These are phyloP conservation scores for Muschampia plurimacula DNA, from an alignment of 2,888 invertebrate genomes.

Conservation along the genomic window DNA sequence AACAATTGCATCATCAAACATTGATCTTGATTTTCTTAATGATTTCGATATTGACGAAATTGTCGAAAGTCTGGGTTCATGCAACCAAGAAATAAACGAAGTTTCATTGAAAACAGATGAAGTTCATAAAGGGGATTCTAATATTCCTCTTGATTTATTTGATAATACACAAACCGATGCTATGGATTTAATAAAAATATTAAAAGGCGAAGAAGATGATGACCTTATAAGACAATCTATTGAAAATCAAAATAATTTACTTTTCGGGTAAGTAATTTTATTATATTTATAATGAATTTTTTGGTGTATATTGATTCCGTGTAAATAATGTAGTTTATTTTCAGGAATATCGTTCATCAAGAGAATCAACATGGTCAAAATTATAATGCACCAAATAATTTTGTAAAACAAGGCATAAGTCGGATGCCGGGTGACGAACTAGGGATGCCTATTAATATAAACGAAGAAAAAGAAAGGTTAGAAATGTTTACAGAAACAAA, in stretches of 20 bases:
- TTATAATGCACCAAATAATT: neutral
- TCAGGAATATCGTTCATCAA: slow-evolving; percentile 4
- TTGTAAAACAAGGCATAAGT: neutral
- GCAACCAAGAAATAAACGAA: slow-evolving; percentile 34
- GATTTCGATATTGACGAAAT: slow-evolving; percentile 73
- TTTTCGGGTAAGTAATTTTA: slow-evolving; percentile 9
- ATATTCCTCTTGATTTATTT: neutral
- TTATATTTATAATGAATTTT: neutral
- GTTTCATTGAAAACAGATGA: slow-evolving; percentile 1
- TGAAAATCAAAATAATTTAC: slow-evolving; percentile 22
- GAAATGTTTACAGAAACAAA: slow-evolving; percentile 1
- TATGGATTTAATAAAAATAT: slow-evolving; percentile 26
- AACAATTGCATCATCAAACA: slow-evolving; percentile 42
- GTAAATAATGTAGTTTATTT: neutral
- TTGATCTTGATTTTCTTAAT: slow-evolving; percentile 69
- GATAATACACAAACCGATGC: slow-evolving; percentile 10
- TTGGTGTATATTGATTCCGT: neutral
- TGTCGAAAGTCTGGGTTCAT: slow-evolving; percentile 58
- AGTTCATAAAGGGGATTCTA: neutral
- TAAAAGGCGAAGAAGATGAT: slow-evolving; percentile 32
- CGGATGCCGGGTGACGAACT: neutral
- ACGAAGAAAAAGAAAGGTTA: slow-evolving; percentile 3
- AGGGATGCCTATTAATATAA: neutral
- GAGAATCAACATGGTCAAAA: neutral
- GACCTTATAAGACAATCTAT: slow-evolving; percentile 15